Evolutionary conservation across 2,888 invertebrate species (phyloP).

Genomic region (Drosophila multiciliata): DNA sequence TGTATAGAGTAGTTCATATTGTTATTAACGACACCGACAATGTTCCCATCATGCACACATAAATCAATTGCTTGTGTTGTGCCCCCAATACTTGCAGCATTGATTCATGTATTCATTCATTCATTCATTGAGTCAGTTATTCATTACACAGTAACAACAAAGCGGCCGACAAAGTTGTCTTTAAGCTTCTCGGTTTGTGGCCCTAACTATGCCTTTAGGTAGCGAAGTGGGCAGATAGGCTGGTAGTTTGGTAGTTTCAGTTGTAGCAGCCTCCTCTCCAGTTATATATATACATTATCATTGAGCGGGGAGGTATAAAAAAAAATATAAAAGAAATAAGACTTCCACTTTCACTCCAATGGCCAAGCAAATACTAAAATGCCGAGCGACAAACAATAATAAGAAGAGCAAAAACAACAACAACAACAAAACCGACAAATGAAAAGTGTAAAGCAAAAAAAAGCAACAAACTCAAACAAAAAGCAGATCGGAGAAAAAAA

Average conservation of each 20-base stretch:
- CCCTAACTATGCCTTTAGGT: conserved; percentile 29
- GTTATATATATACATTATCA: conserved; percentile 51
- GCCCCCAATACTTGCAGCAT: conserved; percentile 65
- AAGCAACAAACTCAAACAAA: conserved; percentile 9
- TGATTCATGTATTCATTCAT: conserved; percentile 25
- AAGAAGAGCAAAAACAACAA: conserved; percentile 57
- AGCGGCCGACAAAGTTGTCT: conserved; percentile 57
- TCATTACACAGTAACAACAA: conserved; percentile 42
- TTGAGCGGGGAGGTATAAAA: conserved; percentile 47
- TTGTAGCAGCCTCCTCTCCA: conserved; percentile 60
- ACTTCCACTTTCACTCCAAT: conserved; percentile 72
- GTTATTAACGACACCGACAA: conserved; percentile 32
- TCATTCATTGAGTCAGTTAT: conserved; percentile 41
- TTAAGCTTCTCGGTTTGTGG: conserved; percentile 26
- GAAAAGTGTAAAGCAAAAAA: conserved; percentile 53
- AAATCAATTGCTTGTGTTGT: conserved; percentile 71
- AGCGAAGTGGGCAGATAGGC: conserved; percentile 7
- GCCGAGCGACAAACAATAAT: conserved; percentile 47
- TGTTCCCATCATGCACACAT: conserved; percentile 57
- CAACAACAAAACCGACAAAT: conserved; percentile 24
- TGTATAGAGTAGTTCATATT: conserved; percentile 18
- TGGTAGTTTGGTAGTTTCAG: conserved; percentile 41
- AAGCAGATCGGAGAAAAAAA: conserved; percentile 12
- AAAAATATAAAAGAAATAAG: conserved; percentile 46
- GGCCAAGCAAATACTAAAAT: conserved; percentile 61